phyloP scores from a whole-genome alignment of 2,888 invertebrate species.

The Corythucha ciliata region DNA sequence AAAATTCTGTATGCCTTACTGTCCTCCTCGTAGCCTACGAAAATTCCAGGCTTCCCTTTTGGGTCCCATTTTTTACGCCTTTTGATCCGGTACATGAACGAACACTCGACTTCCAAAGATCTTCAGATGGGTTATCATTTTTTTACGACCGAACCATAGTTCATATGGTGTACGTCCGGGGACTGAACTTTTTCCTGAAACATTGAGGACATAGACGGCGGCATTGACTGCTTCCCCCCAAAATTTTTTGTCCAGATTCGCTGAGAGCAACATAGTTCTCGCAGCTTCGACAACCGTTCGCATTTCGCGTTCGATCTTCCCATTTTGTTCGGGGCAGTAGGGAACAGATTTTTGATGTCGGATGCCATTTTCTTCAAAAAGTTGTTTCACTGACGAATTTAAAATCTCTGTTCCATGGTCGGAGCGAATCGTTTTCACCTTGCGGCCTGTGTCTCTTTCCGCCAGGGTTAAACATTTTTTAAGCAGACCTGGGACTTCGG shows the following conservation, averaged over 20 bases:
- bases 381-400: neutral
- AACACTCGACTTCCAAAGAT: constrained; percentile 15
- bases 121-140: neutral
- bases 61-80: constrained; percentile 17
- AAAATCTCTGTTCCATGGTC: constrained; percentile 7
- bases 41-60: constrained; percentile 18
- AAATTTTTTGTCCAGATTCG: constrained; percentile 7
- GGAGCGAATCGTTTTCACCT: constrained; percentile 1
- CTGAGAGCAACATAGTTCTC: neutral
- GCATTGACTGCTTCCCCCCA: constrained; percentile 19
- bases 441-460: no score
- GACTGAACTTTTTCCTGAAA: constrained; percentile 9
- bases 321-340: constrained; percentile 15
- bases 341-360: constrained; percentile 12
- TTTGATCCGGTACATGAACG: no score
- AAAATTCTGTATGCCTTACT: constrained; percentile 16
- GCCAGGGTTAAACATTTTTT: no score
- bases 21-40: constrained; percentile 17
- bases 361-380: neutral
- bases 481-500: no score
- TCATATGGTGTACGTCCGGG: no score
- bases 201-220: constrained; percentile 10
- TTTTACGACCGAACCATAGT: no score
- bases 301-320: constrained; percentile 15
- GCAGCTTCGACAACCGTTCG: constrained; percentile 8